phyloP scores from a whole-genome alignment of 2,113 vertebrate genomes.

The Campylomormyrus numenius region DNA sequence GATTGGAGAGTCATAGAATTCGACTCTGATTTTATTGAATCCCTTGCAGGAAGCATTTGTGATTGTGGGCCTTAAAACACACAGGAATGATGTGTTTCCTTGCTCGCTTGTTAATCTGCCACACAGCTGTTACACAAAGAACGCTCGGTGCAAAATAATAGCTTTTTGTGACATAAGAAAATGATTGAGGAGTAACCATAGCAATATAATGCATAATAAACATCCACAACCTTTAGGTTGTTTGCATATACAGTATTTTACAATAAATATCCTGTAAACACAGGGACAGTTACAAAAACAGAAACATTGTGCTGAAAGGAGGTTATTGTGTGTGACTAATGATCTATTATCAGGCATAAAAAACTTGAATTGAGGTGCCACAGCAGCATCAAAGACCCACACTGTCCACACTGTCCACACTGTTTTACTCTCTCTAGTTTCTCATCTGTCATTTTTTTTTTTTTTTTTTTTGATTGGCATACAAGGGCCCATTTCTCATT shows the following conservation, averaged over 20 bases:
- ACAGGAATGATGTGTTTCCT: background rate
- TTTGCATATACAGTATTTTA: constrained; percentile 12
- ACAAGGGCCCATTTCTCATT: background rate
- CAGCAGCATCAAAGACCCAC: background rate
- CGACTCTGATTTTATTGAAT: background rate
- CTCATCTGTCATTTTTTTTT: background rate
- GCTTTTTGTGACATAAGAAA: background rate
- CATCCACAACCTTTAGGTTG: background rate
- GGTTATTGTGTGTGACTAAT: background rate
- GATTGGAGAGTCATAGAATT: background rate
- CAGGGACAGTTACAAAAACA: background rate
- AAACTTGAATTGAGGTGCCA: background rate
- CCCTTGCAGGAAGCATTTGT: background rate
- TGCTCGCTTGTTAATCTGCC: background rate
- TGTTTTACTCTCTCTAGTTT: background rate
- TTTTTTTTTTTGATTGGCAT: background rate
- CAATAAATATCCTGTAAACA: constrained; percentile 3
- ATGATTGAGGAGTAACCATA: background rate
- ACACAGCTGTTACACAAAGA: background rate
- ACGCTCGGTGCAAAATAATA: background rate
- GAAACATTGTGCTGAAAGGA: background rate
- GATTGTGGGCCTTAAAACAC: background rate
- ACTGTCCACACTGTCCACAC: background rate
- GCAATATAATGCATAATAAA: constrained; percentile 1
- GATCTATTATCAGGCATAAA: background rate